phyloP scores from a whole-genome alignment of 2,888 invertebrate species.

The Agonopterix heracliana region DNA sequence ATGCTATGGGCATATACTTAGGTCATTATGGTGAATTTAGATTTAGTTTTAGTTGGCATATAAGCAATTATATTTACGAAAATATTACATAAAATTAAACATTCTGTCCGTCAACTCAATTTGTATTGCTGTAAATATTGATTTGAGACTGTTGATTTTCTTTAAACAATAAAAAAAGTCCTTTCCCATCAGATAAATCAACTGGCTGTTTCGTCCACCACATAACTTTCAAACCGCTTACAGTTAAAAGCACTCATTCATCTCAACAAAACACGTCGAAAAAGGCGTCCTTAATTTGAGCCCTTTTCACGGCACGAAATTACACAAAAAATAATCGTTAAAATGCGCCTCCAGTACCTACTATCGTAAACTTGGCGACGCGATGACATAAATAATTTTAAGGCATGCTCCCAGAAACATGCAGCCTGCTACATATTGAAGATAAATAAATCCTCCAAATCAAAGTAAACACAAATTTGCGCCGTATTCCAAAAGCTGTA shows the following conservation, averaged over 20 bases:
- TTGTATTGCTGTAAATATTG: no score
- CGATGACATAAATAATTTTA: constrained; percentile 67
- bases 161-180: no score
- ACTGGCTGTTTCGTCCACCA: no score
- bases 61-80: no score
- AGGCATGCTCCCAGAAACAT: constrained; percentile 46
- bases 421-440: constrained; percentile 10
- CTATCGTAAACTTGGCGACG: constrained; percentile 48
- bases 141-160: no score
- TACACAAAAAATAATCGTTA: constrained; percentile 55
- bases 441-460: not conserved
- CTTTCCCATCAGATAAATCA: no score
- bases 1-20: no score
- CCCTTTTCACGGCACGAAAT: constrained; percentile 46
- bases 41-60: no score
- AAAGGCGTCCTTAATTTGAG: constrained; percentile 30
- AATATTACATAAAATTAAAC: no score
- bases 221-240: constrained; percentile 11
- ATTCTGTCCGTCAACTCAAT: no score
- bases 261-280: constrained; percentile 16
- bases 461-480: not conserved
- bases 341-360: constrained; percentile 35
- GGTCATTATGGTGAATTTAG: no score
- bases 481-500: not conserved
- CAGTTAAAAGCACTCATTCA: constrained; percentile 17